Evolutionary conservation across 2,888 invertebrate species (phyloP), one percentile per base, ranked within the genome.

Genomic region (Morinoia aosen): DNA sequence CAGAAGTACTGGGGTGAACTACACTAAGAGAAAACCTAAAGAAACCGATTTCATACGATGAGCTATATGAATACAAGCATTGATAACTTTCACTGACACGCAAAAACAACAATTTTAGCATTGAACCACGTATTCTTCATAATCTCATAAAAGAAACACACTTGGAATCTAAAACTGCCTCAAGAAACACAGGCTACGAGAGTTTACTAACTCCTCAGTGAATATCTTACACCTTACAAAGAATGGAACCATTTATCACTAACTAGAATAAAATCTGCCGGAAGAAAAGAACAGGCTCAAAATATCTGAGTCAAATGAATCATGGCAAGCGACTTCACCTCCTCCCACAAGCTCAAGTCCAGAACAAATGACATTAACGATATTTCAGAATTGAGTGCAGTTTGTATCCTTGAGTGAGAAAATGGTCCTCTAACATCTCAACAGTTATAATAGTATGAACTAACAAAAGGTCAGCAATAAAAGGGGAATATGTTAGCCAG

Each of bases 221-320:
- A 93, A 93, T 93, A 93, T 90, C 93, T 93, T 93, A 93, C 93
- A 93, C 57, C 93, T 93, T 93, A 93, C 40, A 90, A 90, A 90
- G 90, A 90, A 90, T 90, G 90, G 90, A 90, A 90, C 90, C 90
- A 90, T 90, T 90, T 48, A 90, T 90, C 90, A 90, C 90, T 90
- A 90, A 90, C 90, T 90, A 90, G 90, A 90, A 90, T 48, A 90
- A 90, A 90, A 48, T 48, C 40, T 48, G 90, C 40, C 90, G 14
- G 76, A 33, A 76, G 76, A 76, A 76, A 76, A 76, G 76, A 76
- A 25, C 33, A 16, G 76, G 25, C 76, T 76, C 25, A 33, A 33
- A 33, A 76, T 33, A 76, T 76, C 76, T 76, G 76, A 76, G 76
- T 76, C 76, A 76, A 76, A 16, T 25, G 25, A 76, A 76, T 76